phyloP scores from a whole-genome alignment of 2,113 vertebrate species.

The Ancistrus triradiatus region DNA sequence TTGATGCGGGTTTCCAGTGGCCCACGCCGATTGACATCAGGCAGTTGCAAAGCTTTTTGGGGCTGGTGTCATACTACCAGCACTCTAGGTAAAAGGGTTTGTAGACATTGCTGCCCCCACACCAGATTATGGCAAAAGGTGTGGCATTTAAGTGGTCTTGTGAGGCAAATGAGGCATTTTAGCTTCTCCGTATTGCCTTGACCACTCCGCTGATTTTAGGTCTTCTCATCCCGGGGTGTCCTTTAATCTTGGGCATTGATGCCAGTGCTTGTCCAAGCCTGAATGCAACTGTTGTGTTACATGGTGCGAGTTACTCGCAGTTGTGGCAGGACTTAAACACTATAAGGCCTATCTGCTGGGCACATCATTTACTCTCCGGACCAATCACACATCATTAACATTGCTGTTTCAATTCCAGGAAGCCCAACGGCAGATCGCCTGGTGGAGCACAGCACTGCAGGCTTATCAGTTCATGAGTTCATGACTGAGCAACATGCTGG shows the following conservation, averaged over 20 bases:
- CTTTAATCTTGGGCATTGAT: neutral
- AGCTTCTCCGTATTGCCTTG: neutral
- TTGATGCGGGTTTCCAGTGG: neutral
- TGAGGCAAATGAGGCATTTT: neutral
- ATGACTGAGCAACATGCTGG: neutral
- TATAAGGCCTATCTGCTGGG: neutral
- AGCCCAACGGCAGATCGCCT: neutral
- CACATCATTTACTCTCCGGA: neutral
- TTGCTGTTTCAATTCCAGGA: neutral
- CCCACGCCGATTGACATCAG: neutral
- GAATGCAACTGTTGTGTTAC: neutral
- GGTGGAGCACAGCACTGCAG: neutral
- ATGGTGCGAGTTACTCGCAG: neutral
- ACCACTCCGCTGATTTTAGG: neutral
- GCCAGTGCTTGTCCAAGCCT: neutral
- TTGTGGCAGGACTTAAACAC: neutral
- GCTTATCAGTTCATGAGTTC: neutral
- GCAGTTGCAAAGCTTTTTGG: neutral
- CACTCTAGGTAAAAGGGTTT: neutral
- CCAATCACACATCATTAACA: neutral
- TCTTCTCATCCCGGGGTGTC: neutral
- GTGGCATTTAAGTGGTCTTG: neutral
- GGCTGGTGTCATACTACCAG: neutral
- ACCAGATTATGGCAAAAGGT: neutral
- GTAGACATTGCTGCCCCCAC: neutral